Evolutionary conservation across 2,888 invertebrate genomes (phyloP).

Genomic region (Tridacna gigas): DNA sequence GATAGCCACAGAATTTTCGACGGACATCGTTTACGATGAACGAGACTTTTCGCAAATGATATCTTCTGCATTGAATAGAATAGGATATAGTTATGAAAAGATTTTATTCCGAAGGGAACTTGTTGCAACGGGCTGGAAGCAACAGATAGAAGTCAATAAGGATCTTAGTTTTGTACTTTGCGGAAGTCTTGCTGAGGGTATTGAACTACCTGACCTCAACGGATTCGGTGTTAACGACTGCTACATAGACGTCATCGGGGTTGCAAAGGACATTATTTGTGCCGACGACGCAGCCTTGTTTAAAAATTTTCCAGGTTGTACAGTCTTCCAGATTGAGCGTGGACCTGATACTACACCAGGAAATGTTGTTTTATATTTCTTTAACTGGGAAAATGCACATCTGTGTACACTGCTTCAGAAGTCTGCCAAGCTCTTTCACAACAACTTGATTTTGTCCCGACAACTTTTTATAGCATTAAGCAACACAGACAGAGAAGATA

Average conservation of each 20-base stretch:
- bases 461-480: not conserved
- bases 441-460: not conserved
- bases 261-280: not conserved
- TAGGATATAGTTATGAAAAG: not conserved
- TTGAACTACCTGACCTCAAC: not conserved
- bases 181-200: constrained; percentile 15
- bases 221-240: not conserved
- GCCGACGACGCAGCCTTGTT: not conserved
- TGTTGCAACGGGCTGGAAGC: not conserved
- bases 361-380: not conserved
- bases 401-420: not conserved
- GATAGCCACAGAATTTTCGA: too few relatives aligned
- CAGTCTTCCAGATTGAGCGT: not conserved
- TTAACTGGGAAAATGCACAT: not conserved
- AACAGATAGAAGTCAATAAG: not conserved
- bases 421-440: not conserved
- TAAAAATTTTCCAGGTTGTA: not conserved
- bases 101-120: not conserved
- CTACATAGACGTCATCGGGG: not conserved
- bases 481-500: not conserved
- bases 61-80: not conserved
- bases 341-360: not conserved
- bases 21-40: not conserved
- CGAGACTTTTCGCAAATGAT: not conserved
- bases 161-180: not conserved